These are phyloP conservation scores for Drosophila nigromelanica DNA, from an alignment of 1,140 invertebrate species.

Conservation along the genomic window DNA sequence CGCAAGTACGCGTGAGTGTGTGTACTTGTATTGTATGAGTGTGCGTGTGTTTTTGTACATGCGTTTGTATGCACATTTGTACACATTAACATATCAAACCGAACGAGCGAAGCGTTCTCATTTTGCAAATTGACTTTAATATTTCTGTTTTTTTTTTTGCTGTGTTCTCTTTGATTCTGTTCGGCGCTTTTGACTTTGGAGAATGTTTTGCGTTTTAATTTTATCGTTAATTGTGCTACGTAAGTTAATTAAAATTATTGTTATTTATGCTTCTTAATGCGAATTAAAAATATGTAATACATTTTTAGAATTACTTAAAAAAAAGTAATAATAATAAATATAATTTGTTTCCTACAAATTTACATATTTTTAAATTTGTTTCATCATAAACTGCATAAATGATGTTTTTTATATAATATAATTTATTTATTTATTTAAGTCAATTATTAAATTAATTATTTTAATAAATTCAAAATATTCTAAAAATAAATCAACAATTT, in stretches of 20 bases:
- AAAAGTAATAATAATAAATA: no score
- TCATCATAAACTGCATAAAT: neutral
- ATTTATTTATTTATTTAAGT: no score
- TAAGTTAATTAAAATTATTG: conserved; percentile 32
- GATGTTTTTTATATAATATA: no score
- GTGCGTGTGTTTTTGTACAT: neutral
- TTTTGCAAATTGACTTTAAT: conserved; percentile 82
- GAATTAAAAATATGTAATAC: no score
- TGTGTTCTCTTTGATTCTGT: conserved; percentile 46
- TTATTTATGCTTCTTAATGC: neutral
- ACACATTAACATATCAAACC: conserved; percentile 79
- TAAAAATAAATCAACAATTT: conserved; percentile 24
- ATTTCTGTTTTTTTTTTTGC: conserved; percentile 34
- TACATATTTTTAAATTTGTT: neutral
- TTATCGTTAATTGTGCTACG: conserved; percentile 51
- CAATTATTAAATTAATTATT: neutral
- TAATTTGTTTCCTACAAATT: neutral
- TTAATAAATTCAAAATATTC: neutral
- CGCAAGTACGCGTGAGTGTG: conserved; percentile 20
- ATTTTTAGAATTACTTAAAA: no score
- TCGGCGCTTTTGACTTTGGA: conserved; percentile 51
- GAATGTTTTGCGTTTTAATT: conserved; percentile 60
- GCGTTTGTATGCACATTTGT: conserved; percentile 40
- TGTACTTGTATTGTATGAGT: neutral
- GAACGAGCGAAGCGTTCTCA: conserved; percentile 69